Percentiles rank a stretch among this genome's conserved stretches.
Evolutionary conservation across 2,797 vertebrate genomes (phyloP).

Genomic region (Fratercula arctica): DNA sequence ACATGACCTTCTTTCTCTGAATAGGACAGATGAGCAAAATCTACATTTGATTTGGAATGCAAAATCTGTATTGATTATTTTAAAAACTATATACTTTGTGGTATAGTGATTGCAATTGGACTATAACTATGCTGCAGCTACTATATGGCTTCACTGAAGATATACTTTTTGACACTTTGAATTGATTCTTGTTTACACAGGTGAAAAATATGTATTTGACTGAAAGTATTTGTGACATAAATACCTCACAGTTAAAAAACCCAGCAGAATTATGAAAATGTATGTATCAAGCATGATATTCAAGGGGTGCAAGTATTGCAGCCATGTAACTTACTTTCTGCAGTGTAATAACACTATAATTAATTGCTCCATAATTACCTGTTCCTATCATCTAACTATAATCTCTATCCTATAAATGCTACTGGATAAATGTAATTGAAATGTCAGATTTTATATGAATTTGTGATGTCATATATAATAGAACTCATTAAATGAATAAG

Average conservation of each 20-base stretch:
- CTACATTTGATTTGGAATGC: neutral
- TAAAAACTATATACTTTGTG: neutral
- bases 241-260: neutral
- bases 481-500: slow-evolving; percentile 1
- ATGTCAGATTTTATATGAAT: slow-evolving; percentile 28
- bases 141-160: neutral
- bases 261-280: neutral
- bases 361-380: neutral
- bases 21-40: neutral
- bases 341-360: neutral
- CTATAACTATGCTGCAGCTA: neutral
- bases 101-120: neutral
- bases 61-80: neutral
- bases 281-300: neutral
- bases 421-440: neutral
- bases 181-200: neutral
- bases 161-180: neutral
- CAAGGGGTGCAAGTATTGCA: neutral
- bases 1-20: slow-evolving; percentile 12
- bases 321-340: neutral
- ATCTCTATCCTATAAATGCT: neutral
- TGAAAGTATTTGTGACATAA: neutral
- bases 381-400: neutral
- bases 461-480: neutral
- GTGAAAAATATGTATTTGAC: neutral